Evolutionary conservation across 2,888 invertebrate genomes (phyloP), one percentile per base, ranked within the genome.

Genomic region (Philereme transversata): DNA sequence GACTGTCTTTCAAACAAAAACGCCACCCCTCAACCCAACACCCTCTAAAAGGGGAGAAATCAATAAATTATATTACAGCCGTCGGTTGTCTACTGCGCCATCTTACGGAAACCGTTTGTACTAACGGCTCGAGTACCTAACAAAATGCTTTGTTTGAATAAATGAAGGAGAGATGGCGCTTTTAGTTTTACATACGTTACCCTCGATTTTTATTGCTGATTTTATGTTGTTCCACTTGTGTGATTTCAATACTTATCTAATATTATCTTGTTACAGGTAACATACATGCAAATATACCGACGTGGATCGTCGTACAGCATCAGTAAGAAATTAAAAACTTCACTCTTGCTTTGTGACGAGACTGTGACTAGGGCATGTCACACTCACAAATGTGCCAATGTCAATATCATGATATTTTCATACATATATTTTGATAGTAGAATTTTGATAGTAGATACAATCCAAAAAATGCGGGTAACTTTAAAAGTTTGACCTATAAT

Each of bases 101-200:
- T 74, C 81, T 81, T 72, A 51, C 64, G 72, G 71, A 36, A 61
- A 11, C 40, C 5, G 8, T 44, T 22, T 33, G 73, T 67, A 80
- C 72, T 73, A 68, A n/a, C n/a, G 56, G 0, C 35, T 36, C 6
- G 9, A 47, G 46, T 44, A 34, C n/a, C 5, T 22, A 22, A 22
- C 4, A 10, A 38, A 10, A 46, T 40, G 38, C 56, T 43, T 41
- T 50, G 59, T 60, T 63, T 52, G 22, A 35, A 33, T 44, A 33
- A 43, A 56, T 59, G 4, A 49, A 52, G 50, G 46, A 68, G 69
- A 81, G 81, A 74, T 77, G 79, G 73, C 79, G 75, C 57, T 73
- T 57, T 58, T 40, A 35, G 2, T 40, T 4, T 40, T 7, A 40
- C 22, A 22, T 22, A 3, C 1, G 22, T 22, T 22, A 22, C 22